Evolutionary conservation across 2,797 vertebrate species (phyloP).

Genomic region (Lerista edwardsae): DNA sequence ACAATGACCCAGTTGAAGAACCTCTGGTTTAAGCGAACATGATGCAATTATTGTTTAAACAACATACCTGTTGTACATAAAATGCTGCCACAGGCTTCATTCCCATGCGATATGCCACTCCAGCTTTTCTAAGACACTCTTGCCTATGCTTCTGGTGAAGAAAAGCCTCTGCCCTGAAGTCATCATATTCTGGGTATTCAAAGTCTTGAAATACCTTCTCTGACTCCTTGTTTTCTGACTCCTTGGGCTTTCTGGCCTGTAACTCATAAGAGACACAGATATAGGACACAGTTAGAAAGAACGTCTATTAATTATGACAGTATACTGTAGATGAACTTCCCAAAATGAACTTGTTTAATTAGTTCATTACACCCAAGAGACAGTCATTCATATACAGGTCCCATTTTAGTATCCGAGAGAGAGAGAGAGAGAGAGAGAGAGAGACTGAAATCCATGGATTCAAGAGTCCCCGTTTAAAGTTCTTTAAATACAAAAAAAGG

Average conservation of each 20-base stretch:
- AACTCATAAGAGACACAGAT: constrained; percentile 19
- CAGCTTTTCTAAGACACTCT: constrained; percentile 90
- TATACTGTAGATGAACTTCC: too few species aligned
- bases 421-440: too few species aligned
- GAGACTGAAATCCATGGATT: too few species aligned
- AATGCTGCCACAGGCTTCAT: constrained; percentile 91
- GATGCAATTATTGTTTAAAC: neutral
- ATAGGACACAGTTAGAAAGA: neutral
- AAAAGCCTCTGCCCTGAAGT: constrained; percentile 92
- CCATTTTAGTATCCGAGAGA: too few species aligned
- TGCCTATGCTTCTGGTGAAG: constrained; percentile 87
- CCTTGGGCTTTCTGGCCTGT: constrained; percentile 72
- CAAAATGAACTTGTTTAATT: neutral
- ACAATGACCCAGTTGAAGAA: too few species aligned
- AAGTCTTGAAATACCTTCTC: constrained; percentile 85
- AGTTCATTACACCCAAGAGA: neutral
- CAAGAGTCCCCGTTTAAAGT: too few species aligned
- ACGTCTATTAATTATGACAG: too few species aligned
- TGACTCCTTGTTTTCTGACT: constrained; percentile 68
- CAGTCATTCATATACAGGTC: too few species aligned
- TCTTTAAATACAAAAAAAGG: too few species aligned
- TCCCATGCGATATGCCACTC: constrained; percentile 89
- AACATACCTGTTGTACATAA: constrained; percentile 90
- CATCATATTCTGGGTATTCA: constrained; percentile 89
- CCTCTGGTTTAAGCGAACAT: constrained; percentile 1